These are phyloP conservation scores for Remorina albescens DNA, from an alignment of 2,797 vertebrate species.

Conservation along the genomic window DNA sequence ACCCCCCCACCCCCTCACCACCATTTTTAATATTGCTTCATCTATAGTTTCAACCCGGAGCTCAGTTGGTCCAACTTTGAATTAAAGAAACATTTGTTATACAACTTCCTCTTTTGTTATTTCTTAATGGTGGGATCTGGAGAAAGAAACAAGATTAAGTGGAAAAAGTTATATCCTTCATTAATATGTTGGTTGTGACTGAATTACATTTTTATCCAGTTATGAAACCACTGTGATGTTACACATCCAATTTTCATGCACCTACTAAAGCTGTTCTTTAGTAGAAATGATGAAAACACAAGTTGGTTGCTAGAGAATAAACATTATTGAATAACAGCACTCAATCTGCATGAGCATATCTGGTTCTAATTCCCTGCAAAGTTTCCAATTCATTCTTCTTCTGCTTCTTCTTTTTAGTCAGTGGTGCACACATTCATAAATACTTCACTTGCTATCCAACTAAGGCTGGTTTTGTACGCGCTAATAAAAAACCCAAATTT, in stretches of 20 bases:
- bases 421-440: constrained; percentile 1
- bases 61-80: constrained; percentile 33
- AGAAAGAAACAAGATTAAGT: constrained; percentile 5
- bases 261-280: too few relatives aligned
- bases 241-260: too few relatives aligned
- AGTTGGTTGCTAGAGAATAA: not conserved
- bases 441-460: not conserved
- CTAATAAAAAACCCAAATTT: not conserved
- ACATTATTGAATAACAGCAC: not conserved
- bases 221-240: not conserved
- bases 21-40: constrained; percentile 55
- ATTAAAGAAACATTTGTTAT: constrained; percentile 29
- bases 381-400: constrained; percentile 5
- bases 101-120: not conserved
- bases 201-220: not conserved
- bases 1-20: constrained; percentile 18
- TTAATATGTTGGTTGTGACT: not conserved
- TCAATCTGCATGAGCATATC: too few relatives aligned
- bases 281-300: not conserved
- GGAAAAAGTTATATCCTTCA: not conserved
- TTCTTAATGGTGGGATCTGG: not conserved
- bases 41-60: constrained; percentile 54
- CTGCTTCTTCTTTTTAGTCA: too few relatives aligned
- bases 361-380: constrained; percentile 10
- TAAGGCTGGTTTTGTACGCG: constrained; percentile 17